Evolutionary conservation across 23 tunicate genomes (phyloP), one percentile per base, ranked within the genome.

Genomic region (Ciona savignyi): DNA sequence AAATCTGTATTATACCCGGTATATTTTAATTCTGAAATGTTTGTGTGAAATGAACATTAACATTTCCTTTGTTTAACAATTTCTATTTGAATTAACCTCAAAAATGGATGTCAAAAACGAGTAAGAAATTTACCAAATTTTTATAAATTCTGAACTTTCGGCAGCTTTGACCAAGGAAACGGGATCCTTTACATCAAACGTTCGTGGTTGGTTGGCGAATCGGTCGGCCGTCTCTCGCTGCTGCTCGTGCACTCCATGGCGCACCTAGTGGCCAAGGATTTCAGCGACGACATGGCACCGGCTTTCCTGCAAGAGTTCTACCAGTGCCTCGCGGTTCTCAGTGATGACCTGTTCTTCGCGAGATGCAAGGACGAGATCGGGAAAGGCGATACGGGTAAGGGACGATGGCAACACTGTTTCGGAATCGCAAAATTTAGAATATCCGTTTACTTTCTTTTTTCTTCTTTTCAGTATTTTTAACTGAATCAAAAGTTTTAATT

Each of bases 271-370:
- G 60, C 65, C 66, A 67, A 73, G 22, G 82, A 77, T 34, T 74
- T 91, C 61, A 49, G 71, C 65, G 66, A 77, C 34, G 97, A 91
- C 71, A 33, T 63, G 0, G 48, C 74, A 33, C 33, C 85, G 0
- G 34, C 30, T 0, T 91, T 91, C 76, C 23, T 80, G 49, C 65
- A 89, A 25, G 97, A 91, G 69, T 85, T 91, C 56, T 91, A 85
- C 77, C 80, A 85, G 42, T 89, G 97, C 30, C 83, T 91, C 15
- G 91, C 97, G 0, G 84, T 82, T 21, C 83, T 91, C 32, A 86
- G 86, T 63, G 97, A 91, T 30, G 97, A 91, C 33, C 72, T 91
- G 71, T 91, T 91, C 80, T 91, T 91, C 42, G 90, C 97, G n/a
- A 66, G 96, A 11, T 82, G 74, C 87, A 82, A 60, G 60, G 75